phyloP scores from a whole-genome alignment of 2,888 invertebrate species.

The Limenitis camilla region DNA sequence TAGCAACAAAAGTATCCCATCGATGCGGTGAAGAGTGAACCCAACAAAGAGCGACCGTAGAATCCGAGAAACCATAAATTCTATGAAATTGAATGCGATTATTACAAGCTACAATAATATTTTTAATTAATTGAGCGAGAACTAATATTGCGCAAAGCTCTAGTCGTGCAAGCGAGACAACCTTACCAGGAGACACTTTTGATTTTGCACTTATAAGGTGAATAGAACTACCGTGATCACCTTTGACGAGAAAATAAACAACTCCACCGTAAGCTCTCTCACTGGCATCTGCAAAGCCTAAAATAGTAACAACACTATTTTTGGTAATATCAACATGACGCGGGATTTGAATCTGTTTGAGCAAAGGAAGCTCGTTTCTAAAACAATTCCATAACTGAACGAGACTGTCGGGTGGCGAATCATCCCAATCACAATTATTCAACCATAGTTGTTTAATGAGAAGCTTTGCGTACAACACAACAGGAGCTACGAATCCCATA shows the following conservation, averaged over 20 bases:
- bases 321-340: neutral
- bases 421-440: conserved; percentile 15
- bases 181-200: no score
- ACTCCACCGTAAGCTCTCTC: conserved; percentile 5
- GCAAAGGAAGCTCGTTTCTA: neutral
- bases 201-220: no score
- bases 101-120: no score
- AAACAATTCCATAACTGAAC: neutral
- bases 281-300: conserved; percentile 4
- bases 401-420: conserved; percentile 5
- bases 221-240: conserved; percentile 6
- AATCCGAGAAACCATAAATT: no score
- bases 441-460: conserved; percentile 8
- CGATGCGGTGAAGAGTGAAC: no score
- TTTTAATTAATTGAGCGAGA: no score
- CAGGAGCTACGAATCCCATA: conserved; percentile 17
- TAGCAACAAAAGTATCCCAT: no score
- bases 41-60: no score
- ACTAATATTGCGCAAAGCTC: no score
- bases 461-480: conserved; percentile 18
- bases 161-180: no score
- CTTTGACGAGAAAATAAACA: neutral
- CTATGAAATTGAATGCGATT: no score
- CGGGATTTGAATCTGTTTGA: neutral
- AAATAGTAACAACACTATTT: neutral